Evolutionary conservation across 2,113 vertebrate species (phyloP).

Genomic region (Pedionomus torquatus): DNA sequence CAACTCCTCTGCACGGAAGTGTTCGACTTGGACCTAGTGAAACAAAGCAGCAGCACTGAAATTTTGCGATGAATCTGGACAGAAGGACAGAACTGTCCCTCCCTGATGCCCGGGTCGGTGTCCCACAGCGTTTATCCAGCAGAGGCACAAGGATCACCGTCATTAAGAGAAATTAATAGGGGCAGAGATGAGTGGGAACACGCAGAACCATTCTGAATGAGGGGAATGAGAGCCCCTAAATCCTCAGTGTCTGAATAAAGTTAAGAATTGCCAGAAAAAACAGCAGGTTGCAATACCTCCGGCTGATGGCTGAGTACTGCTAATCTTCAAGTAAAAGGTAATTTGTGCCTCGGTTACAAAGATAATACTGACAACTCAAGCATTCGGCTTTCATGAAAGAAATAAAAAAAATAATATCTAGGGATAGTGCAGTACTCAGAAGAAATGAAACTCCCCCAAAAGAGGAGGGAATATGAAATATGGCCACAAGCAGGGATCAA

Average conservation of each 20-base stretch:
- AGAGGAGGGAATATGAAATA: neutral
- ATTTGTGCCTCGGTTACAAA: neutral
- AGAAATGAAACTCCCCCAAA: neutral
- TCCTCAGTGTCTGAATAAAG: neutral
- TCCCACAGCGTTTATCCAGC: neutral
- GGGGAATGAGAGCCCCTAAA: neutral
- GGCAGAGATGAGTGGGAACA: neutral
- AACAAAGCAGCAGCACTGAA: neutral
- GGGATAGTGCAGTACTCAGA: neutral
- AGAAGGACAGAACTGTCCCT: fast-evolving
- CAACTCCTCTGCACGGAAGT: conserved; percentile 91
- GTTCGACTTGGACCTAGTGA: conserved; percentile 82
- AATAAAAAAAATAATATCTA: too few species aligned
- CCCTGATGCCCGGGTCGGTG: fast-evolving
- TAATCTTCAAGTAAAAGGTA: neutral
- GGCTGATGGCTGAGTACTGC: neutral
- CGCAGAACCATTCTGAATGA: neutral
- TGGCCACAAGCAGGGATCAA: neutral
- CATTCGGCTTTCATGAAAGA: neutral
- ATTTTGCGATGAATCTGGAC: fast-evolving
- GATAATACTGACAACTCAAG: neutral
- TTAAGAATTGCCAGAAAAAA: neutral
- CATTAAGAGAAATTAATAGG: fast-evolving
- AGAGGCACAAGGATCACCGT: neutral
- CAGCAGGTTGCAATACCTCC: neutral